Evolutionary conservation across 2,797 vertebrate genomes (phyloP).

Genomic region (Heliangelus exortis): DNA sequence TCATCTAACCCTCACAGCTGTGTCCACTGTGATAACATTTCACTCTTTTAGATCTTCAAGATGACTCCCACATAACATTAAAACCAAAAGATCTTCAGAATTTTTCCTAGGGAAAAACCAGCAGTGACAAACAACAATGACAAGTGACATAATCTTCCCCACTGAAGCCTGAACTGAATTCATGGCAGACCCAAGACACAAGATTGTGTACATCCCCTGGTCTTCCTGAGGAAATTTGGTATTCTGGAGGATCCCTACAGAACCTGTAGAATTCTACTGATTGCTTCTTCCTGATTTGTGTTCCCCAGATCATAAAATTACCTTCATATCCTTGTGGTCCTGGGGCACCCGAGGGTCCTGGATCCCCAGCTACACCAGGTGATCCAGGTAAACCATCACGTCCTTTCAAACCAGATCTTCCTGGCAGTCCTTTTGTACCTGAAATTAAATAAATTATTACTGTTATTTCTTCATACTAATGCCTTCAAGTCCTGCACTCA

Average conservation of each 20-base stretch:
- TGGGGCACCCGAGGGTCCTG: constrained; percentile 75
- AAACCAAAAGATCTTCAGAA: background rate
- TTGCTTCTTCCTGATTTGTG: background rate
- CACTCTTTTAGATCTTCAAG: background rate
- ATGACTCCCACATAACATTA: background rate
- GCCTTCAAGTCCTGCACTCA: background rate
- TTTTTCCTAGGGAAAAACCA: background rate
- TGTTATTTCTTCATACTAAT: background rate
- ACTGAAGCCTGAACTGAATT: background rate
- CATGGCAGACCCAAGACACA: background rate
- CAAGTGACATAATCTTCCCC: background rate
- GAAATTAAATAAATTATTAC: background rate
- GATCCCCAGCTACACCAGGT: constrained; percentile 78
- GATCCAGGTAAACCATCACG: constrained; percentile 76
- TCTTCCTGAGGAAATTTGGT: background rate
- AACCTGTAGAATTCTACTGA: background rate
- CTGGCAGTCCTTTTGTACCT: constrained; percentile 83
- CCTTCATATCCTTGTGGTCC: constrained; percentile 82
- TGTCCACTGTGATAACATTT: background rate
- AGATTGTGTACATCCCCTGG: background rate
- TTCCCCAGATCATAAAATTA: constrained; percentile 37
- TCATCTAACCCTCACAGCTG: background rate
- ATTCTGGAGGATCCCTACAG: background rate
- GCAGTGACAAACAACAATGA: background rate
- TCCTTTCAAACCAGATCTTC: constrained; percentile 80